phyloP scores from a whole-genome alignment of 2,113 vertebrate species.

The mouse (Mus musculus) region DNA sequence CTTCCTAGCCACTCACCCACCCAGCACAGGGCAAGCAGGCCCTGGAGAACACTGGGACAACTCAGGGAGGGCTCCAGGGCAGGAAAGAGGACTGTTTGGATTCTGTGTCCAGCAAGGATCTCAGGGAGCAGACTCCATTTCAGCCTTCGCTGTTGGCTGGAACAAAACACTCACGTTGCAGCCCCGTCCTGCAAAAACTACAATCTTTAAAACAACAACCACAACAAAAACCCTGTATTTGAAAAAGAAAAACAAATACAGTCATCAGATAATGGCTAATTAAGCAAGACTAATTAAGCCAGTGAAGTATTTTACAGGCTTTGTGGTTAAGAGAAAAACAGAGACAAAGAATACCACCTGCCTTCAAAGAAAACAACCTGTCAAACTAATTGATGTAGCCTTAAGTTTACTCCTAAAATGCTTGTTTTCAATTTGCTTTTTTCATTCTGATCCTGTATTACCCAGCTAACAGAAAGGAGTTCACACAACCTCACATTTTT shows the following conservation, averaged over 20 bases:
- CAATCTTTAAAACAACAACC: background rate
- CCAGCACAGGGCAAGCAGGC: background rate
- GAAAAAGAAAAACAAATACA: background rate
- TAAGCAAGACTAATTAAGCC: slow-evolving; percentile 28
- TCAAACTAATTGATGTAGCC: slow-evolving; percentile 11
- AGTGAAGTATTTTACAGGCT: slow-evolving; percentile 37
- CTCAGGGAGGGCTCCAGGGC: background rate
- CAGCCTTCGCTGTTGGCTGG: background rate
- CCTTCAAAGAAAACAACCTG: slow-evolving; percentile 29
- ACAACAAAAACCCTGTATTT: background rate
- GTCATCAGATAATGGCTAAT: slow-evolving; percentile 23
- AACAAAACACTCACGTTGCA: slow-evolving; percentile 1
- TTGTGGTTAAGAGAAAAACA: background rate
- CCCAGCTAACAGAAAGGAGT: background rate
- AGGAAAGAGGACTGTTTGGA: background rate
- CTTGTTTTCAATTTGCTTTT: slow-evolving; percentile 30
- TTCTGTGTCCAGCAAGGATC: background rate
- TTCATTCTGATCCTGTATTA: background rate
- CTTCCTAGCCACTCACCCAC: background rate
- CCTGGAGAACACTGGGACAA: background rate
- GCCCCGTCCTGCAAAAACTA: background rate
- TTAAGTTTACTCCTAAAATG: background rate
- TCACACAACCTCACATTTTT: background rate
- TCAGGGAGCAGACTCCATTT: background rate
- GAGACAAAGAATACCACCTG: background rate